Percentiles rank a stretch among this genome's conserved stretches.
Conservation (phyloP, 2,113 vertebrate species). For the Campylomormyrus tamandua region DNA sequence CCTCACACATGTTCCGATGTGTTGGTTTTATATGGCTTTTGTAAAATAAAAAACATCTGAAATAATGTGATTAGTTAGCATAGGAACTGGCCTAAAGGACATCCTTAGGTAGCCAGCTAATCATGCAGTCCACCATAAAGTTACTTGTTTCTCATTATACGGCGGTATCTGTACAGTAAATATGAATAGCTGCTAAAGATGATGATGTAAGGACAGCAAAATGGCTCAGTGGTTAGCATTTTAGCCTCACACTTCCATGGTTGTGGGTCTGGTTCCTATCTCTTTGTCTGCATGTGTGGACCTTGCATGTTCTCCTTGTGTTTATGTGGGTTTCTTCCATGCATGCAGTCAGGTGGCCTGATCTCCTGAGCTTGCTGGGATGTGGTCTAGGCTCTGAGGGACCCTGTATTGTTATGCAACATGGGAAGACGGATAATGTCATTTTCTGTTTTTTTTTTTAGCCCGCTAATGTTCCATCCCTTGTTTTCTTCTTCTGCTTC, state of each 20-base stretch:
- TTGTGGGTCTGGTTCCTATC: background rate
- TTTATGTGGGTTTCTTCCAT: background rate
- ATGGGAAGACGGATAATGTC: background rate
- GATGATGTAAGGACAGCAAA: background rate
- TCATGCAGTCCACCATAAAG: background rate
- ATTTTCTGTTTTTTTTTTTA: background rate
- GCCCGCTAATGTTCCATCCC: background rate
- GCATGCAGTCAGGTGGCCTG: background rate
- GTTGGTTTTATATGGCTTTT: background rate
- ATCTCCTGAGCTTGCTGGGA: background rate
- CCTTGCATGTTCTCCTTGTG: background rate
- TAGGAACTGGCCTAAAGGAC: background rate
- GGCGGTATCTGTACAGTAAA: background rate
- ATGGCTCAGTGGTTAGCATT: background rate
- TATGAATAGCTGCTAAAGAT: background rate
- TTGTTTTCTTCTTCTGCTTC: constrained; percentile 10
- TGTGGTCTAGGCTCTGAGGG: background rate
- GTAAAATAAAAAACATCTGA: background rate
- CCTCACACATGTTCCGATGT: background rate
- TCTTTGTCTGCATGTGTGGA: background rate
- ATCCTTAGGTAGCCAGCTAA: background rate
- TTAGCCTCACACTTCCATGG: background rate
- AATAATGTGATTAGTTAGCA: background rate
- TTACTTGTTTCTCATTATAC: background rate
- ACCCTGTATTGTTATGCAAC: background rate